Percentiles rank a stretch among this genome's conserved stretches.
Conservation (phyloP, 2,797 vertebrate species). For the Sebastes oblongus region DNA sequence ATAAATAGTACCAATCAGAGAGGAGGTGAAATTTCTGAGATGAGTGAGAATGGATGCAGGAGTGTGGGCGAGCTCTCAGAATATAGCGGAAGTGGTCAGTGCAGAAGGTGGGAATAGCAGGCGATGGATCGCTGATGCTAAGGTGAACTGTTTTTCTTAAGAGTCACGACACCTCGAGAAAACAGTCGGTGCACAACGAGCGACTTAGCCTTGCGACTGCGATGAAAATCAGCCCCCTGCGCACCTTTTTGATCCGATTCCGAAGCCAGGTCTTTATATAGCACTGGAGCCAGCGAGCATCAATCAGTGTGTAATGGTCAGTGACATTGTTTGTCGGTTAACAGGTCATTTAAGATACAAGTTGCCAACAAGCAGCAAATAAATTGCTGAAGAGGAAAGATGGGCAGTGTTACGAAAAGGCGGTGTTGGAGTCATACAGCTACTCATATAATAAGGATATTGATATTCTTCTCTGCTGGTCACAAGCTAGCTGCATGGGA, state of each 20-base stretch:
- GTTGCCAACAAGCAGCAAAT: neutral
- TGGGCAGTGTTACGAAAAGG: neutral
- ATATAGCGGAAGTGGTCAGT: slow-evolving; percentile 22
- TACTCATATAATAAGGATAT: neutral
- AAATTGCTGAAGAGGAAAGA: neutral
- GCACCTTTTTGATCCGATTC: neutral
- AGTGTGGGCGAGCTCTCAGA: slow-evolving; percentile 22
- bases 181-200: neutral
- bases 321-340: slow-evolving; percentile 15
- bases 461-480: neutral
- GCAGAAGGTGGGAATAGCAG: slow-evolving; percentile 5
- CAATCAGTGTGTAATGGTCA: slow-evolving; percentile 20
- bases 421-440: neutral
- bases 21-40: slow-evolving; percentile 13
- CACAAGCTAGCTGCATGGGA: neutral
- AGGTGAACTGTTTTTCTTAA: slow-evolving; percentile 6
- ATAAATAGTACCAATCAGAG: slow-evolving; percentile 49
- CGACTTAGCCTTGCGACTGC: neutral
- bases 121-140: slow-evolving; percentile 3
- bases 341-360: slow-evolving; percentile 5
- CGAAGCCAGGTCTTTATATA: neutral
- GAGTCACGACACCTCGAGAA: neutral
- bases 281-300: neutral
- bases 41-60: slow-evolving; percentile 6
- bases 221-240: slow-evolving; percentile 7